Evolutionary conservation across 1,140 invertebrate genomes (phyloP), one percentile per base, ranked within the genome.

Genomic region (Zaprionus capensis): DNA sequence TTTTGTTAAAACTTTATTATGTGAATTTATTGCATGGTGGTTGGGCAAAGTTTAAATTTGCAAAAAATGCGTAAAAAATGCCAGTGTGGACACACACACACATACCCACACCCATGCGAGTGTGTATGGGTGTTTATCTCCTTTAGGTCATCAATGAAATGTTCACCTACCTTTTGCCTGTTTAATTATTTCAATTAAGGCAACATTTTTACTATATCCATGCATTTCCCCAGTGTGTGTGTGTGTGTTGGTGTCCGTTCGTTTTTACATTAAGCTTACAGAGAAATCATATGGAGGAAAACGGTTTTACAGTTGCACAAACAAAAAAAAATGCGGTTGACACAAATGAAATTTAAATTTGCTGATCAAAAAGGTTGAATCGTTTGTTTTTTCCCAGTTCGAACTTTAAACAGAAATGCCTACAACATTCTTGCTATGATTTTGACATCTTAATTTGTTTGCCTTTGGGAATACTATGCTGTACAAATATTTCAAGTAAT

Each of bases 131-230:
- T 67, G 66, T 69, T 68, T 84, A 63, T 81, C 81, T 76, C 77
- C 80, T 83, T 80, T 80, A 76, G 80, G 78, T 76, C 82, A 82
- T 86, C 71, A 85, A 86, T 86, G 69, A 87, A 82, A 77, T 71
- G 66, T 69, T 28, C 80, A 86, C 76, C 76, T 77, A 80, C 80
- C 71, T 87, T 79, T 82, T 68, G 58, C 80, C 66, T 78, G 57
- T 69, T 86, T 77, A 86, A 86, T 86, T 87, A 87, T 82, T 87
- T 82, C 83, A 86, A 85, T 86, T 71, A 82, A 71, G 70, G 85
- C 75, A 79, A 53, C 80, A 79, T 73, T 70, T 74, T 71, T 58
- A 79, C 51, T 53, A 55, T 15, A 74, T 58, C 20, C 26, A 41
- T 51, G 36, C n/a, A 31, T 31, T 12, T 7, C 17, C 15, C 46